Percentiles rank a stretch among this genome's conserved stretches.
Evolutionary conservation across 2,113 vertebrate genomes (phyloP).

Genomic region (Callipepla californica): DNA sequence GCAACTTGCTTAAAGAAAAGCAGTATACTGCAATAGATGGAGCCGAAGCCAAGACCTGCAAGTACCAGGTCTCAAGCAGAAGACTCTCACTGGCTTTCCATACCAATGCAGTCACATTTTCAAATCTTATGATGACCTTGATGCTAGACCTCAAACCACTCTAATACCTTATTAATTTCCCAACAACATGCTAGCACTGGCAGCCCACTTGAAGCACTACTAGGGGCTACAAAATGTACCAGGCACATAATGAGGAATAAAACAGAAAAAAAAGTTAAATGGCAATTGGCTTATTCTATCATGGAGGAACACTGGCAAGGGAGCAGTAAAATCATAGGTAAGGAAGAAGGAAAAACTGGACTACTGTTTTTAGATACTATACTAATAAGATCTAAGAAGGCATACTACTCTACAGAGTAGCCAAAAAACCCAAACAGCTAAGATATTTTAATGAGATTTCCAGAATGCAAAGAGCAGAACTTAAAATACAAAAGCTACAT

Average conservation of each 20-base stretch:
- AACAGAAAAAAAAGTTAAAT: background rate
- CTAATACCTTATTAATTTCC: background rate
- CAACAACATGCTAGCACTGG: background rate
- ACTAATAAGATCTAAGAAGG: background rate
- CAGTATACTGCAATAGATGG: background rate
- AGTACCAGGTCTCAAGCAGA: background rate
- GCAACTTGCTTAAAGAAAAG: background rate
- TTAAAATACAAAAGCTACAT: background rate
- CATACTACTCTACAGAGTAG: fast-evolving
- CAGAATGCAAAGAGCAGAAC: background rate
- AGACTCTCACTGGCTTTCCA: background rate
- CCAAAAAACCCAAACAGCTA: background rate
- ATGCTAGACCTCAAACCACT: background rate
- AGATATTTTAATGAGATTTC: background rate
- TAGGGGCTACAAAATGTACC: background rate
- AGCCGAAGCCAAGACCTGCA: background rate
- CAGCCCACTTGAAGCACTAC: background rate
- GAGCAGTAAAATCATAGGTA: background rate
- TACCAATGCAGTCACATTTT: background rate
- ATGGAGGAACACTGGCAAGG: background rate
- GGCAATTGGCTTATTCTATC: background rate
- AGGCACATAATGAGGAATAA: background rate
- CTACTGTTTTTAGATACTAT: fast-evolving
- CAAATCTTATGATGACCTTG: background rate
- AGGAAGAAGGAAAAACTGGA: background rate